A percentile compares a stretch with the other conserved stretches of the same genome.
Conservation (phyloP, 2,888 invertebrate genomes). For the Itoplectis maculator region DNA sequence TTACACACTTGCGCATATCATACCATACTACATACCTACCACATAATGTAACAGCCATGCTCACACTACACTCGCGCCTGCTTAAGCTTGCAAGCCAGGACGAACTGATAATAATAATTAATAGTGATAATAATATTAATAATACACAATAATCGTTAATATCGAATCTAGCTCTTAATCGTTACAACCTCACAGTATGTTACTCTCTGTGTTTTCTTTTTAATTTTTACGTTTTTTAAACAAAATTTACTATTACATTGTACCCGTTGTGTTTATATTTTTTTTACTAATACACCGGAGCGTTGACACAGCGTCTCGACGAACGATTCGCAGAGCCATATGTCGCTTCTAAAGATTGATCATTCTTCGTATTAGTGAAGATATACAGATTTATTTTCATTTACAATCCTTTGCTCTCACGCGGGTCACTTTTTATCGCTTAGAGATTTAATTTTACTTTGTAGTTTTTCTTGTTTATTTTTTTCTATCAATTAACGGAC, state of each 20-base stretch:
- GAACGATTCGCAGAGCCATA: constrained; percentile 61
- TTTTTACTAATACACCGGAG: constrained; percentile 51
- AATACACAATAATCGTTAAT: constrained; percentile 55
- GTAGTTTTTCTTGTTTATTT: constrained; percentile 28
- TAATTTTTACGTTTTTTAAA: constrained; percentile 44
- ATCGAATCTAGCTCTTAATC: constrained; percentile 52
- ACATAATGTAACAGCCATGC: constrained; percentile 76
- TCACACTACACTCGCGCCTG: constrained; percentile 79
- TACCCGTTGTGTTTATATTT: constrained; percentile 56
- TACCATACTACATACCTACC: constrained; percentile 28
- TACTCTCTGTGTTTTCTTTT: constrained; percentile 52
- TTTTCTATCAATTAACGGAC: constrained; percentile 58
- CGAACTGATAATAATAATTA: constrained; percentile 67
- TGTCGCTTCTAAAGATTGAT: constrained; percentile 45
- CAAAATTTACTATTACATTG: constrained; percentile 19
- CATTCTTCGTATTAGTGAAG: constrained; percentile 28
- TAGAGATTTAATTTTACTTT: constrained; percentile 31
- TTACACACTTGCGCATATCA: constrained; percentile 4
- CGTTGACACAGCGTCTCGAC: constrained; percentile 39
- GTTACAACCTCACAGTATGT: constrained; percentile 46
- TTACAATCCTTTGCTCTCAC: constrained; percentile 21
- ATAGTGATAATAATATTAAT: constrained; percentile 1
- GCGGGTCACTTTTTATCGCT: constrained; percentile 24
- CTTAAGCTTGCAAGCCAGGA: constrained; percentile 76
- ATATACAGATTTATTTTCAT: constrained; percentile 18